Evolutionary conservation across 2,113 vertebrate species (phyloP), one percentile per base, ranked within the genome.

Genomic region (Passer domesticus): DNA sequence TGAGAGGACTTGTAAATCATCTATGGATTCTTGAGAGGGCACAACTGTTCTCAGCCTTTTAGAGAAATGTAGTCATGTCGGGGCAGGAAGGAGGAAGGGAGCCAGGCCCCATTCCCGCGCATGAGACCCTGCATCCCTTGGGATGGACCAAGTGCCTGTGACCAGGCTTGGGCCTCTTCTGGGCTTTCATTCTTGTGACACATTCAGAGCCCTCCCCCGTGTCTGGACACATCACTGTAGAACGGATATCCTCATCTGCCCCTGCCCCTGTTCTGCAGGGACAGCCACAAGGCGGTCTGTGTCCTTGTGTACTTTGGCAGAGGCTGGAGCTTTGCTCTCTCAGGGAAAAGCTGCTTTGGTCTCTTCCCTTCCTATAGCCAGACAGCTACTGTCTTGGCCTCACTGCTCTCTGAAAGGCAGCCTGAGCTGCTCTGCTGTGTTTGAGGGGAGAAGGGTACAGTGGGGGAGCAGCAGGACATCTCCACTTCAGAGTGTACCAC

Each of bases 291-390:
- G 67, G 79, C 72, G 1, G 46, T 6, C 85, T 75, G 78, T 62
- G 87, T 82, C 94, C 72, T 69, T 86, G 95, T 89, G 88, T 94
- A 35, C 67, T 94, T 92, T 92, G 92, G 95, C 95, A 92, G 69
- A 55, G 39, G 39, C 59, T 53, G 23, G 73, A 83, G 59, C 53
- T 86, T 82, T 76, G 72, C 23, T 67, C 43, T 92, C 77, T 68
- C 78, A 52, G 78, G 53, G 59, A 41, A 72, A 87, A 72, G 41
- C 44, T 74, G 23, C 76, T 88, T 58, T 46, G n/a, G 63, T 88
- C 67, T 94, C 82, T 73, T 75, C 79, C 9, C 58, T 73, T 90
- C 69, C 59, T 64, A 66, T 66, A 80, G 74, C n/a, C 84, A 60
- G 67, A 47, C 55, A 80, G 75, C 94, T 88, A 76, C 95, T 50